phyloP scores from a whole-genome alignment of 2,113 vertebrate genomes.

The Actenoides hombroni region DNA sequence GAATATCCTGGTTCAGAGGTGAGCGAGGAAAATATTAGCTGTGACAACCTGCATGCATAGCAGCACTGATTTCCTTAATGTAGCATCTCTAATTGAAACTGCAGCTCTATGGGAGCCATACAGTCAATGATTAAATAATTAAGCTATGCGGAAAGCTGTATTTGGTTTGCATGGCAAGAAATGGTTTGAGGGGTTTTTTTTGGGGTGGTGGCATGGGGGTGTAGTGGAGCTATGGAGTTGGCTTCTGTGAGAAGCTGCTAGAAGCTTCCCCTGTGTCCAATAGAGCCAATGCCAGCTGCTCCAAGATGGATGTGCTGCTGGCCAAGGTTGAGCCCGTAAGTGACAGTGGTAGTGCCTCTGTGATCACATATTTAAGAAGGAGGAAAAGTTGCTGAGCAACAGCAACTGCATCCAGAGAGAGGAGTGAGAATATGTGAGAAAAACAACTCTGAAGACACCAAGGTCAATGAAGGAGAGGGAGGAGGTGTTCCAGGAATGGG shows the following conservation, averaged over 20 bases:
- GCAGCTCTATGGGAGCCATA: background rate
- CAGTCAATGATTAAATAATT: background rate
- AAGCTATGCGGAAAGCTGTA: background rate
- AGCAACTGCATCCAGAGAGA: background rate
- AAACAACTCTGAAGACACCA: background rate
- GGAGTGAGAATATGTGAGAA: background rate
- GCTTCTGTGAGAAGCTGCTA: background rate
- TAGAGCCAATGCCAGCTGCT: background rate
- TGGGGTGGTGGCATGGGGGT: too few species aligned
- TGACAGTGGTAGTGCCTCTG: background rate
- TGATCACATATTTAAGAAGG: background rate
- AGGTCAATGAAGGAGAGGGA: background rate
- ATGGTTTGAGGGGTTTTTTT: too few species aligned
- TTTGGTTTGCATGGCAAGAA: background rate
- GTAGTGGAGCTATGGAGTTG: background rate
- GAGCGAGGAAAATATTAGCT: background rate
- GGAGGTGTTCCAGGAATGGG: background rate
- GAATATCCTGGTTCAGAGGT: background rate
- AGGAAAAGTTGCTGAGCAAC: background rate
- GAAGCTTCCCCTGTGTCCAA: background rate
- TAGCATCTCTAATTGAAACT: background rate
- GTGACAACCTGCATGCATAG: background rate
- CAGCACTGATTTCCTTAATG: background rate
- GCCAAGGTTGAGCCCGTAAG: background rate
- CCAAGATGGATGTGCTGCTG: too few species aligned